These are phyloP conservation scores for Percina caprodes DNA, from an alignment of 2,113 vertebrate species.

Conservation along the genomic window DNA sequence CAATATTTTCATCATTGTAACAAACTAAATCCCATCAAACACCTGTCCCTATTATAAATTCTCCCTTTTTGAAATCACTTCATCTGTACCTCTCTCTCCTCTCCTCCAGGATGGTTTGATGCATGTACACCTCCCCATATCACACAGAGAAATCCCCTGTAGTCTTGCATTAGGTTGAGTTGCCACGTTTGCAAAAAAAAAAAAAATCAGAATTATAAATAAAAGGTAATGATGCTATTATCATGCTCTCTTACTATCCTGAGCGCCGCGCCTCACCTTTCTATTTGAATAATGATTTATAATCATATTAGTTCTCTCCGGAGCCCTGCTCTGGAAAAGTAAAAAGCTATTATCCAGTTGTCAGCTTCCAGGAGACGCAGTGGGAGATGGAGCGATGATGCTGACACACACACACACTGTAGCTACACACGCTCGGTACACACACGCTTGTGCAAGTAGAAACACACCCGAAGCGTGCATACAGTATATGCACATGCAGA, in stretches of 20 bases:
- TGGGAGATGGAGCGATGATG: conserved; percentile 86
- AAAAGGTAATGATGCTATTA: conserved; percentile 96
- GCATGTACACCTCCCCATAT: conserved; percentile 39
- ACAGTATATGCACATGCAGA: conserved; percentile 30
- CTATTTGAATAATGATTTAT: conserved; percentile 99
- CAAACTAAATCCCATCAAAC: conserved; percentile 20
- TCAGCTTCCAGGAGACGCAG: conserved; percentile 88
- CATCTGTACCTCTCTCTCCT: conserved; percentile 34
- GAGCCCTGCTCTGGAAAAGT: conserved; percentile 94
- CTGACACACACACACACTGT: conserved; percentile 87
- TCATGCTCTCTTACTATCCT: conserved; percentile 85
- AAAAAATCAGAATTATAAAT: conserved; percentile 90
- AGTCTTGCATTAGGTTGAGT: conserved; percentile 86
- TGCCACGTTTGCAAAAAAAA: conserved; percentile 86
- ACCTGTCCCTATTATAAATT: conserved; percentile 10
- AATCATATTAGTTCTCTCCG: conserved; percentile 92
- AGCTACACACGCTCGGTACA: conserved; percentile 21
- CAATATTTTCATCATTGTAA: not conserved
- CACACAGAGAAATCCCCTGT: conserved; percentile 79
- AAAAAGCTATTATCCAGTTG: conserved; percentile 97
- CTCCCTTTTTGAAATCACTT: conserved; percentile 40
- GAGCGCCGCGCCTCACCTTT: conserved; percentile 87
- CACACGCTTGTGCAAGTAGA: not conserved
- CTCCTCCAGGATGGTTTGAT: conserved; percentile 39
- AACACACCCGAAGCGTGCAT: conserved; percentile 24